Base-by-base conservation (phyloP, 2,113 vertebrate species). In the Tachuris rubrigastra region DNA sequence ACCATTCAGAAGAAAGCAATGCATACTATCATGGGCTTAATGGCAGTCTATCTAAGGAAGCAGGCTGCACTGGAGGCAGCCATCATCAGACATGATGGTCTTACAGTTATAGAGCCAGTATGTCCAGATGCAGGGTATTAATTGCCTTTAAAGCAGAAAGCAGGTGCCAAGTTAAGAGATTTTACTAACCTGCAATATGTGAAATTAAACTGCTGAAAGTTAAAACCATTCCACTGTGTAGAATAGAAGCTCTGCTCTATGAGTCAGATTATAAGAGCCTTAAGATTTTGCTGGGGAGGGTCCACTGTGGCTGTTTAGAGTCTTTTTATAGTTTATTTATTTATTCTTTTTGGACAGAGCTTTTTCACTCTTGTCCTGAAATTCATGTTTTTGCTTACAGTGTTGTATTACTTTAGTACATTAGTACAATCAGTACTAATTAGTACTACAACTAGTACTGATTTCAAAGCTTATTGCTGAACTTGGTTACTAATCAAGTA, bases 11-110 rank as follows among this genome's bases (percentile, higher is more conserved):
- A n/a, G 35, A 79, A 25, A 50, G 27, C 2, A 37, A 19, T 3
- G 2, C 3, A 9, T 1, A 12, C 39, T 49, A 5, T 19, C 0
- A 0, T 11, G 17, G 11, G 1, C 30, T 42, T 60, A n/a, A 39
- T 66, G 19, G 49, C 49, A 47, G 35, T 1, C 11, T 0, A 0
- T 1, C 0, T 31, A 27, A 72, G 5, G 52, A 73, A 11, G 4
- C 14, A 75, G 35, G 3, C n/a, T 18, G 42, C 2, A 1, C 25
- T 28, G 21, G 30, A 55, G 35, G 30, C 23, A 71, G 8, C 18
- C 35, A 22, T 17, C 47, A 8, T 4, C 0, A 1, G 25, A 22
- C 15, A 13, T 4, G 21, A 27, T 9, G 47, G 39, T 62, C 50
- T 56, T 67, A 6, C 16, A 30, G 6, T 14, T 59, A 46, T 1